Evolutionary conservation across 2,888 invertebrate genomes (phyloP).

Genomic region (Lasioglossum figueresi): DNA sequence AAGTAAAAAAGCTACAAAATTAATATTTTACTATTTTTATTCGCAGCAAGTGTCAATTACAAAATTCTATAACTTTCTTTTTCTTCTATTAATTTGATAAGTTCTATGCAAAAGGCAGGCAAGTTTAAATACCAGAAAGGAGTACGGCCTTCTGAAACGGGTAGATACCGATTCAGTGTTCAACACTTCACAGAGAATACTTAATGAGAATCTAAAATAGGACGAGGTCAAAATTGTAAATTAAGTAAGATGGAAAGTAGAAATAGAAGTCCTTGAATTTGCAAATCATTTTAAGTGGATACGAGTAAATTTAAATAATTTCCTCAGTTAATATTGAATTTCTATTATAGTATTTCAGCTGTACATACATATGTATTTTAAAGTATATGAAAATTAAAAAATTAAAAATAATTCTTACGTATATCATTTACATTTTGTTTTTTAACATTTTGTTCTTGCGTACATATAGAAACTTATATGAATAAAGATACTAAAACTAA

Average conservation of each 20-base stretch:
- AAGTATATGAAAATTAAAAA: too few relatives aligned
- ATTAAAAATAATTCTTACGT: too few relatives aligned
- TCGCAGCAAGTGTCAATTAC: too few relatives aligned
- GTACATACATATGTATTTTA: too few relatives aligned
- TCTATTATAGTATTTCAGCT: too few relatives aligned
- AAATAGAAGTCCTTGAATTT: background rate
- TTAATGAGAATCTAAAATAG: background rate
- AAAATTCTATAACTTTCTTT: background rate
- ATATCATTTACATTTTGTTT: too few relatives aligned
- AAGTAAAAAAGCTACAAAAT: too few relatives aligned
- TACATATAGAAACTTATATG: too few relatives aligned
- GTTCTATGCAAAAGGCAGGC: constrained; percentile 20
- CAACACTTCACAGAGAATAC: constrained; percentile 8
- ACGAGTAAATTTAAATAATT: background rate
- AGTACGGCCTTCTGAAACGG: background rate
- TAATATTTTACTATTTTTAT: too few relatives aligned
- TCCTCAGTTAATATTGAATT: too few relatives aligned
- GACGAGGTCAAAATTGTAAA: background rate
- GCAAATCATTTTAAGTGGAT: background rate
- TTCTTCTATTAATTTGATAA: background rate
- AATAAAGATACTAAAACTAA: too few relatives aligned
- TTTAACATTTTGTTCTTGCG: too few relatives aligned
- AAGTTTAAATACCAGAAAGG: constrained; percentile 21
- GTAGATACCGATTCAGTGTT: background rate
- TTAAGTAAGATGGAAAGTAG: background rate